Evolutionary conservation across 2,113 vertebrate species (phyloP).

Genomic region (Serranochromis macrocephalus): DNA sequence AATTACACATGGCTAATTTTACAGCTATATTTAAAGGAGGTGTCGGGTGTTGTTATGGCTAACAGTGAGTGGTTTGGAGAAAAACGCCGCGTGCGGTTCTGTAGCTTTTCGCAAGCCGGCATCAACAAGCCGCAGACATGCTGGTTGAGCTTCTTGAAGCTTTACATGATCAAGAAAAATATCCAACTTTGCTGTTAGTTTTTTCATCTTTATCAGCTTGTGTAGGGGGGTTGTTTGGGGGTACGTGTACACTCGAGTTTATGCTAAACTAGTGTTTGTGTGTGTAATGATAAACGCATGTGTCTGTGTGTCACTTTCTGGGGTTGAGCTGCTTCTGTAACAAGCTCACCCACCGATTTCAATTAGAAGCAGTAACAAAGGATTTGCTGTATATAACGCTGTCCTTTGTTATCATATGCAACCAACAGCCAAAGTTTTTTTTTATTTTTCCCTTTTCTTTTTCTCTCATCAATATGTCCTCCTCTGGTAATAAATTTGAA

Average conservation of each 20-base stretch:
- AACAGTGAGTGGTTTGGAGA: background rate
- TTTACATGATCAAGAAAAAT: constrained; percentile 46
- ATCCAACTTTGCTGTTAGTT: constrained; percentile 28
- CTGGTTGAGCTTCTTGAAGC: constrained; percentile 12
- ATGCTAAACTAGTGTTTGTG: background rate
- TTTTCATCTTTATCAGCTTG: constrained; percentile 37
- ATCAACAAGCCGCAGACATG: constrained; percentile 29
- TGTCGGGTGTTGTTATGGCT: background rate
- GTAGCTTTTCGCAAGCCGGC: background rate
- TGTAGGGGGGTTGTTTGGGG: background rate
- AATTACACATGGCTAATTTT: background rate
- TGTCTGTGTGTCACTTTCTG: background rate
- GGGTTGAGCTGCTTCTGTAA: constrained; percentile 28
- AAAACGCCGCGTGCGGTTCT: constrained; percentile 2
- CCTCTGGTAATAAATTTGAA: constrained; percentile 26
- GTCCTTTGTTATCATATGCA: constrained; percentile 21
- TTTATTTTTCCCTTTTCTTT: background rate
- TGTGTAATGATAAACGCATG: background rate
- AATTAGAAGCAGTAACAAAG: constrained; percentile 35
- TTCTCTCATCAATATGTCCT: constrained; percentile 11
- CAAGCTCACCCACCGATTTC: constrained; percentile 60
- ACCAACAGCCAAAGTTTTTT: constrained; percentile 31
- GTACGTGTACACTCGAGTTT: background rate
- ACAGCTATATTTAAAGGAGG: background rate
- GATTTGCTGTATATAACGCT: constrained; percentile 11